phyloP scores from a whole-genome alignment of 2,888 invertebrate genomes.

The Drosophila colorata region DNA sequence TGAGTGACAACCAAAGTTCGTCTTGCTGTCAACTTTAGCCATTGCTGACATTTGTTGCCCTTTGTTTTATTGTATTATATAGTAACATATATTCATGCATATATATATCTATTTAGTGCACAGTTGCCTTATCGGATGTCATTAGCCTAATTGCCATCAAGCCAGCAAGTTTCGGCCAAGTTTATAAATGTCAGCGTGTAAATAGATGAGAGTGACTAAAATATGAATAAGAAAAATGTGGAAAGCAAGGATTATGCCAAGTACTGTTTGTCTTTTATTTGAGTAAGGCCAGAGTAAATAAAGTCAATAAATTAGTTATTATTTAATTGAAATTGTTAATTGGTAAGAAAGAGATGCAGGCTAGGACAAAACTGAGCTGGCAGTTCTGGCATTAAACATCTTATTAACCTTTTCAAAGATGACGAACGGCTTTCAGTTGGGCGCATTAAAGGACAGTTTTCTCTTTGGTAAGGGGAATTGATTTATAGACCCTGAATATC shows the following conservation, averaged over 20 bases:
- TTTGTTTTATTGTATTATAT: slow-evolving; percentile 45
- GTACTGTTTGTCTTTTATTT: slow-evolving; percentile 5
- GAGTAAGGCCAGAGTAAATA: not conserved
- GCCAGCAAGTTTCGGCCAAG: slow-evolving; percentile 31
- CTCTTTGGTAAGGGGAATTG: too few relatives aligned
- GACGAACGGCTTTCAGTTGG: too few relatives aligned
- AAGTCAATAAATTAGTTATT: not conserved
- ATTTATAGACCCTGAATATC: too few relatives aligned
- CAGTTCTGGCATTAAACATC: too few relatives aligned
- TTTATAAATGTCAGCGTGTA: slow-evolving; percentile 24
- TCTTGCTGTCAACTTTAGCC: slow-evolving; percentile 27
- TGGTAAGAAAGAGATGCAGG: not conserved
- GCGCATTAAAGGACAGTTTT: too few relatives aligned
- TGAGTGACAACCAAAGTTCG: slow-evolving; percentile 45
- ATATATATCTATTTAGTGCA: slow-evolving; percentile 7
- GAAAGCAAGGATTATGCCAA: slow-evolving; percentile 1
- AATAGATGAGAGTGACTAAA: slow-evolving; percentile 13
- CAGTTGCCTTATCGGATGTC: slow-evolving; percentile 48
- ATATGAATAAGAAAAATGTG: not conserved
- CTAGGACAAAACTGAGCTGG: too few relatives aligned
- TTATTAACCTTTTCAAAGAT: too few relatives aligned
- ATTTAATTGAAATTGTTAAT: not conserved
- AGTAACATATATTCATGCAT: not conserved
- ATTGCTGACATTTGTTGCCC: slow-evolving; percentile 34
- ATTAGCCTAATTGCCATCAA: slow-evolving; percentile 53